Base-by-base conservation (phyloP, 53 echinoderm and acorn worm genomes). In the Holothuria leucospilota region DNA sequence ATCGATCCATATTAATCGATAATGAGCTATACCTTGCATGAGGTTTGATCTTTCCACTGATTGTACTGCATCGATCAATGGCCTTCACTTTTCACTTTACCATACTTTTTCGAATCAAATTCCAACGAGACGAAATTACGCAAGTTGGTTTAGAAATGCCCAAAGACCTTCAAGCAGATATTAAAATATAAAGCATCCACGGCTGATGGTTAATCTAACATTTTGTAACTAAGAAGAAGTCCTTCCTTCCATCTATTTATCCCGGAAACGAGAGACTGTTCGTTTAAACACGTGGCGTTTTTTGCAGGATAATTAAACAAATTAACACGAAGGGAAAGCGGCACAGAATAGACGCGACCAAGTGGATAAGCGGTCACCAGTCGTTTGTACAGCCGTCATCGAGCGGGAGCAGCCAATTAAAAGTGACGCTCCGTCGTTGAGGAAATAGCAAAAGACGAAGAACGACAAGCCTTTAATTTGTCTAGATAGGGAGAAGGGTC, bases 241-340 rank as follows among this genome's bases (percentile, higher is more conserved):
- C 56, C 18, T 16, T 4, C 56, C 56, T 56, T 56, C 56, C 16
- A 51, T 26, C 75, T 25, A 75, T n/a, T 75, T 23, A 52, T 72
- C 39, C 72, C 49, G 51, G 75, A 75, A 75, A 75, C 75, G 52
- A 26, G 51, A 42, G 51, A 23, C 75, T 23, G 75, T 75, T 75
- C 75, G 75, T 75, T 75, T 75, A 49, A 75, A 75, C 75, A 75
- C 75, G 75, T 75, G 75, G 20, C 51, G 28, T 41, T 71, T 69
- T 71, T 49, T 23, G n/a, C 28, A 26, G 52, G 49, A 49, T 75
- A 46, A 75, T 75, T 75, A 49, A 75, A 75, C 75, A 42, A 75
- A 26, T 75, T 75, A 20, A 70, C 34, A 70, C 38, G 34, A 30
- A 68, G 16, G 68, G 68, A 8, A 68, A 8, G 68, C 28, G 68